Evolutionary conservation across 2,113 vertebrate species (phyloP).

Genomic region (Nothocercus nigrocapillus): DNA sequence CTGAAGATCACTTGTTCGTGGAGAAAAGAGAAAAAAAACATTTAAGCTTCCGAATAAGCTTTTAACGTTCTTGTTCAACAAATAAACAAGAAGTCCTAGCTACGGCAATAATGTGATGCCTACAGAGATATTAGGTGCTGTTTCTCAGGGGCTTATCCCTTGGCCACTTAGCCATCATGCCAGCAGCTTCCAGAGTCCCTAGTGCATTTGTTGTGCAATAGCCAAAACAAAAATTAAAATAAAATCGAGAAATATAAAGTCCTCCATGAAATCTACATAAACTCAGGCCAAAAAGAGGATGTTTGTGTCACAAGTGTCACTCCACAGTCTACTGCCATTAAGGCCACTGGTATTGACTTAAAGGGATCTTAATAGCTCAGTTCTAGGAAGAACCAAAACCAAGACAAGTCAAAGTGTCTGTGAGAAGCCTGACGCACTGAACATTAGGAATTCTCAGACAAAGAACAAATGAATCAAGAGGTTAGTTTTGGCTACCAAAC

Average conservation of each 20-base stretch:
- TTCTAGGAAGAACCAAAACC: conserved; percentile 74
- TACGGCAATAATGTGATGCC: conserved; percentile 82
- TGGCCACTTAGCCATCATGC: conserved; percentile 79
- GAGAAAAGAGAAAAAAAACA: conserved; percentile 78
- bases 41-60: conserved; percentile 81
- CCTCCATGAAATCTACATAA: conserved; percentile 78
- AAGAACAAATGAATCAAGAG: conserved; percentile 80
- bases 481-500: conserved; percentile 86
- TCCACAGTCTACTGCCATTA: conserved; percentile 83
- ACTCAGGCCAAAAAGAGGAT: conserved; percentile 77
- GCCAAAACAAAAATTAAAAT: conserved; percentile 72
- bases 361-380: conserved; percentile 79
- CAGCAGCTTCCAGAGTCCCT: conserved; percentile 83
- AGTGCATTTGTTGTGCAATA: conserved; percentile 85
- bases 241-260: conserved; percentile 75
- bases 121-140: conserved; percentile 80
- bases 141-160: conserved; percentile 78
- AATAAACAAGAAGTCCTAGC: conserved; percentile 79
- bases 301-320: conserved; percentile 75
- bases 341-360: conserved; percentile 81
- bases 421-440: conserved; percentile 73
- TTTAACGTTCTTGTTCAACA: conserved; percentile 79
- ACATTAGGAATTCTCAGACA: conserved; percentile 80
- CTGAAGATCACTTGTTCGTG: conserved; percentile 76
- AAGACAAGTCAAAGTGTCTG: conserved; percentile 75